Evolutionary conservation across 2,888 invertebrate genomes (phyloP).

Genomic region (Tetheella fluctuosa): DNA sequence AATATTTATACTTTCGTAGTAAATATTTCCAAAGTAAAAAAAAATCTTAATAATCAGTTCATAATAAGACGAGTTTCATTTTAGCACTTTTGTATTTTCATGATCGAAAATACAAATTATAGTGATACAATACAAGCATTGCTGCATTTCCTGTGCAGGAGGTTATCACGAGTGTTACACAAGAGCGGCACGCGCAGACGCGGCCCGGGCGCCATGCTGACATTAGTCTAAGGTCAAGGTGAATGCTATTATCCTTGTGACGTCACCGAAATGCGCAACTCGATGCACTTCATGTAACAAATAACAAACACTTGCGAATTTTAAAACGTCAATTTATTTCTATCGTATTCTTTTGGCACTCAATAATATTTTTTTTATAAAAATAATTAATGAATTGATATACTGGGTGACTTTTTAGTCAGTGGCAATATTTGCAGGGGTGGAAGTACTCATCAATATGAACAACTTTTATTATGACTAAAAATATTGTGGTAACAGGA

Average conservation of each 20-base stretch:
- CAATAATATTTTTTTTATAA: too few species aligned
- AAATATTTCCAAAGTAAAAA: too few species aligned
- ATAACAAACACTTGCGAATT: conserved; percentile 8
- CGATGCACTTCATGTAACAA: conserved; percentile 40
- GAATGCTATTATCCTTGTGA: conserved; percentile 71
- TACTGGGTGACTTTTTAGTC: too few species aligned
- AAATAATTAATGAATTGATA: too few species aligned
- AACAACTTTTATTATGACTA: too few species aligned
- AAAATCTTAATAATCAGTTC: too few species aligned
- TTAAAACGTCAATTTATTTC: not conserved
- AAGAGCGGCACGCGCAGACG: conserved; percentile 54
- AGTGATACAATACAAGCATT: not conserved
- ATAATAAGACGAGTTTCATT: too few species aligned
- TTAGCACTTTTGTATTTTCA: not conserved
- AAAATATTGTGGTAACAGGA: too few species aligned
- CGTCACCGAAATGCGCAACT: conserved; percentile 55
- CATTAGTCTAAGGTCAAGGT: conserved; percentile 78
- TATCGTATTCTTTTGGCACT: too few species aligned
- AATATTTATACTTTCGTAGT: too few species aligned
- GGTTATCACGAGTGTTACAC: conserved; percentile 53
- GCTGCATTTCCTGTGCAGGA: conserved; percentile 46
- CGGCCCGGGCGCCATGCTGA: conserved; percentile 57
- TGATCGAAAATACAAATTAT: not conserved
- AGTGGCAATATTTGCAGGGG: too few species aligned
- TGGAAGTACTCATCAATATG: too few species aligned